Conservation (phyloP, 1,140 invertebrate genomes). For the Periplaneta americana region DNA sequence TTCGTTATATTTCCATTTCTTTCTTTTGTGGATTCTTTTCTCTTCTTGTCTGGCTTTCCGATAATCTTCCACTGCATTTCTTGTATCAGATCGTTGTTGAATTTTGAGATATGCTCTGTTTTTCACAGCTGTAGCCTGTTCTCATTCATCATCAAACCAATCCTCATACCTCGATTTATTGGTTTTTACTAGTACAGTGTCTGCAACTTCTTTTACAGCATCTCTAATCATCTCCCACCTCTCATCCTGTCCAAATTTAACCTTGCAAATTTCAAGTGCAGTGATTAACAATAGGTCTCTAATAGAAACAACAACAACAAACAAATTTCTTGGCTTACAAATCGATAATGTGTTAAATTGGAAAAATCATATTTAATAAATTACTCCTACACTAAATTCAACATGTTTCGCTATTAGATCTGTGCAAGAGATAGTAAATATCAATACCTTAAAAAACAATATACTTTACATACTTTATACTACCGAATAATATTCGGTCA, state of each 20-base stretch:
- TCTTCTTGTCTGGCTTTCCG: neutral
- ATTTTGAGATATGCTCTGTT: neutral
- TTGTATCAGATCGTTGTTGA: neutral
- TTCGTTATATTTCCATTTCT: neutral
- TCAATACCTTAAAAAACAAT: too few species aligned
- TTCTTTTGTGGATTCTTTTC: neutral
- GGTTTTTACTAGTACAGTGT: neutral
- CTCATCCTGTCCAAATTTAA: neutral
- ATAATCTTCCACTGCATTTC: neutral
- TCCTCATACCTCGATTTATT: neutral
- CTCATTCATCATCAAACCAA: neutral
- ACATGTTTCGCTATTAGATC: too few species aligned
- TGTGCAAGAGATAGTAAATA: too few species aligned
- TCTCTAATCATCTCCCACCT: neutral
- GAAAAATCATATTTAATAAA: too few species aligned
- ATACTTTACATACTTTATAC: too few species aligned
- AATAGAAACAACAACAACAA: too few species aligned
- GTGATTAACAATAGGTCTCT: too few species aligned
- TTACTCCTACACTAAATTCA: too few species aligned
- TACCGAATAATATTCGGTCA: too few species aligned
- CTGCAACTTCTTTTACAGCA: neutral
- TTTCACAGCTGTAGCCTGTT: neutral
- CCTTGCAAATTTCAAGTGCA: too few species aligned
- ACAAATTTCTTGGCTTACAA: too few species aligned
- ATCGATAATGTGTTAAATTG: too few species aligned